phyloP scores from a whole-genome alignment of 2,113 vertebrate species.

The Terrapene triunguis region DNA sequence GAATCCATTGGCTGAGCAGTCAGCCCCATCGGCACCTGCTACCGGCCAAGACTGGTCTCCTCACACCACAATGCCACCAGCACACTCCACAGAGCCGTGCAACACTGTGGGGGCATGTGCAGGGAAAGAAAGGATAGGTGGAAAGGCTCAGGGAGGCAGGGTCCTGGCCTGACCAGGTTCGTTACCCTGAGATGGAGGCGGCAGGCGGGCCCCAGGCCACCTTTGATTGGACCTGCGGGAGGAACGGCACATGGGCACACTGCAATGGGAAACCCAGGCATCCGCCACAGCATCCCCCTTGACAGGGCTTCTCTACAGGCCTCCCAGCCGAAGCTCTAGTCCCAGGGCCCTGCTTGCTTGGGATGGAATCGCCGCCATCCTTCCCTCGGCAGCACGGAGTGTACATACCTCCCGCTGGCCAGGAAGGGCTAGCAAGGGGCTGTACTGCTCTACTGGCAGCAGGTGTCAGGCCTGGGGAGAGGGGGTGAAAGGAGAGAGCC shows the following conservation, averaged over 20 bases:
- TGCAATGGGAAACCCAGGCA: neutral
- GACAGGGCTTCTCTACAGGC: neutral
- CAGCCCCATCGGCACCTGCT: neutral
- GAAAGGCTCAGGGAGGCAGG: no score
- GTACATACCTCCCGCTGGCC: neutral
- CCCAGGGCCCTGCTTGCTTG: neutral
- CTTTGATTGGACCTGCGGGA: neutral
- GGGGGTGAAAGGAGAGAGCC: neutral
- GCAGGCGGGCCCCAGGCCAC: neutral
- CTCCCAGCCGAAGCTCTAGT: neutral
- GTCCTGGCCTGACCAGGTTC: neutral
- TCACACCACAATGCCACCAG: neutral
- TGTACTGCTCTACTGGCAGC: neutral
- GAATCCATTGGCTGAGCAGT: neutral
- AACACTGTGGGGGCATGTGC: neutral
- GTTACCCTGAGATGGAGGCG: neutral
- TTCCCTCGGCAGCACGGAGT: neutral
- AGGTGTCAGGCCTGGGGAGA: neutral
- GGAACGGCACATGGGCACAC: neutral
- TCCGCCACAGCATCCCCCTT: neutral
- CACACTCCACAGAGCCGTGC: neutral
- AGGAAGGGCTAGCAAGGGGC: neutral
- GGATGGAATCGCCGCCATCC: neutral
- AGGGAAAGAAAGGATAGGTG: no score
- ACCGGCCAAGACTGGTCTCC: neutral